Percentiles rank a stretch among this genome's conserved stretches.
phyloP scores from a whole-genome alignment of 1,140 invertebrate species.

The Epicauta chinensis region DNA sequence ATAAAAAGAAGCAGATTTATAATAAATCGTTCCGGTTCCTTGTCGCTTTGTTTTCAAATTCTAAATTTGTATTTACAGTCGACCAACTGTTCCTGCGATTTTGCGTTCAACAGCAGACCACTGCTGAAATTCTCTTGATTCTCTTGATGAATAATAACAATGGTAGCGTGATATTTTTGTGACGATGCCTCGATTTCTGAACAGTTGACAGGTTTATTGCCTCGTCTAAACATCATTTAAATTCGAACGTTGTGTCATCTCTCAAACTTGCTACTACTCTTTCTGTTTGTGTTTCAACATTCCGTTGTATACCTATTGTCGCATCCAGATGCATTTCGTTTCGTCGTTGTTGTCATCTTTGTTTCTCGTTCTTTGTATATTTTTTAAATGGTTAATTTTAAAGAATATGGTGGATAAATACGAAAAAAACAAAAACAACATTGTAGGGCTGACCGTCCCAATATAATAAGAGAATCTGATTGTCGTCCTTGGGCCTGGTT shows the following conservation, averaged over 20 bases:
- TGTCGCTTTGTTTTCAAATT: too few species aligned
- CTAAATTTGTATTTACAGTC: too few species aligned
- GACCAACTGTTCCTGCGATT: constrained; percentile 4
- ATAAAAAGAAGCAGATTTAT: too few species aligned
- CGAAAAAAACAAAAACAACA: too few species aligned
- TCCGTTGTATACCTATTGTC: constrained; percentile 14
- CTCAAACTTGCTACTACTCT: constrained; percentile 17
- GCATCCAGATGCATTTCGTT: constrained; percentile 12
- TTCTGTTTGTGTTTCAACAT: constrained; percentile 18
- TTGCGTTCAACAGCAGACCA: background rate
- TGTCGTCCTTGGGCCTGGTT: constrained; percentile 11
- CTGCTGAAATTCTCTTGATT: too few species aligned
- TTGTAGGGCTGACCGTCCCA: too few species aligned
- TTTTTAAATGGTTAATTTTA: constrained; percentile 2
- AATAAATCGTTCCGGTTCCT: too few species aligned
- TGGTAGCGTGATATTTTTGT: constrained; percentile 77
- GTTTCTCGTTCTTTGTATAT: background rate
- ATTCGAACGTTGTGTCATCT: constrained; percentile 37
- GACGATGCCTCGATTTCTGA: constrained; percentile 20
- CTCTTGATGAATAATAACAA: constrained; percentile 7
- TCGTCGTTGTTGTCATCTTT: constrained; percentile 1
- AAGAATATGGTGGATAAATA: too few species aligned
- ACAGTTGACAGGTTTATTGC: constrained; percentile 37
- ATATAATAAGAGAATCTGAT: too few species aligned
- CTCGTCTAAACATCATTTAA: constrained; percentile 36